Base-by-base conservation (phyloP, 1,140 invertebrate genomes). In the Plutomurus gul region DNA sequence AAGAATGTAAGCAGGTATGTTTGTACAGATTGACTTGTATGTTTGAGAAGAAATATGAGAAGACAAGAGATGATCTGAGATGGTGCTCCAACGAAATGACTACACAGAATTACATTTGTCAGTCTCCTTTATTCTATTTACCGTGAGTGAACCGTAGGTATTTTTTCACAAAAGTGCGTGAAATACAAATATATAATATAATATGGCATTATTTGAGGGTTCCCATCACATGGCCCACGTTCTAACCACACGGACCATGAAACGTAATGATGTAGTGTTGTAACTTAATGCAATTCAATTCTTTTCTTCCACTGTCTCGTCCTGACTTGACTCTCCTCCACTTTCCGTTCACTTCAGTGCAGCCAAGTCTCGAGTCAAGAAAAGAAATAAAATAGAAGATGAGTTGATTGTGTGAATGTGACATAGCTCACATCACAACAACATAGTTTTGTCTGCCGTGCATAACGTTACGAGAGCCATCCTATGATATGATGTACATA, bases 101-200 rank as follows among this genome's bases (percentile, higher is more conserved):
- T 73, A 40, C 25, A 43, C 72, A 75, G 43, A 49, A 49, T 75
- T 49, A 30, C 16, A 36, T 30, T 30, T 65, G 56, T 33, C 56
- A 65, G 56, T n/a, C 39, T 65, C 7, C 56, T 65, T 65, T 65
- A 65, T 65, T 65, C 56, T 33, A n/a, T 65, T 65, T 65, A 65
- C 56, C 18, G 56, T 43, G 25, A 73, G 70, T 40, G 70, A 46
- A 40, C 37, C 56, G 36, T 10, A 75, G 30, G 43, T 75, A 75
- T 75, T 75, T 75, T 75, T 75, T 49, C 72, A 75, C 72, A 36
- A 75, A 75, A 75, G 40, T 75, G 40, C 72, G 72, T 75, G 72
- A 75, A 75, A 75, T 75, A 75, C 72, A 75, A 75, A 75, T 75
- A 70, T 43, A 49, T 49, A 20, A 49, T 49, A 65, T 65, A 36